Conservation (phyloP, 2,797 vertebrate species). For the Adrianichthys oophorus region DNA sequence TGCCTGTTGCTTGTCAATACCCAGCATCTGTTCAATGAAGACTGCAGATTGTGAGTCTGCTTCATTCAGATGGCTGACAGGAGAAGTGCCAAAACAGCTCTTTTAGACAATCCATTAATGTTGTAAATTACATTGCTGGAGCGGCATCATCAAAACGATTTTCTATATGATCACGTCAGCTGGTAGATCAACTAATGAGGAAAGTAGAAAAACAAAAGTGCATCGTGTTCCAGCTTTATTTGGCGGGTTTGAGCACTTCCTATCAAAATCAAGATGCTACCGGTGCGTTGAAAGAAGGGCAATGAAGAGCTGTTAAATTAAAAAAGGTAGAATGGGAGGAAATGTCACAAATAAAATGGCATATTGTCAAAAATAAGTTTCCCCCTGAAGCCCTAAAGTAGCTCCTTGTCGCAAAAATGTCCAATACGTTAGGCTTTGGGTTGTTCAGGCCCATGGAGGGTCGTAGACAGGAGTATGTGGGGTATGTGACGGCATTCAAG, state of each 20-base stretch:
- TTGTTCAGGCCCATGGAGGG: no score
- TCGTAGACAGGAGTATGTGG: no score
- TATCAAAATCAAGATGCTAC: no score
- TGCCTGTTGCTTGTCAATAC: not conserved
- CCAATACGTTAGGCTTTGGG: no score
- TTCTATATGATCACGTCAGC: not conserved
- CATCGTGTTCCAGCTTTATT: not conserved
- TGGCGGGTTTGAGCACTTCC: not conserved
- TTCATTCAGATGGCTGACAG: not conserved
- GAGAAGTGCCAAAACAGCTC: not conserved
- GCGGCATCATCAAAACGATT: not conserved
- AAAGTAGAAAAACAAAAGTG: not conserved
- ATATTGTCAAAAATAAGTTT: no score
- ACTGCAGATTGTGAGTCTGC: not conserved
- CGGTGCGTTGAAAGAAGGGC: no score
- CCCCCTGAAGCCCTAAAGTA: no score
- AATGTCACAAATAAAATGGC: no score
- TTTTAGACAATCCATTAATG: not conserved
- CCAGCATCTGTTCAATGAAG: not conserved
- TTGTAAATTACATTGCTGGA: not conserved
- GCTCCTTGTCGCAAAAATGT: no score
- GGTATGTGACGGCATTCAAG: no score
- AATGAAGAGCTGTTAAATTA: no score
- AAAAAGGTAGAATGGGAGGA: no score
- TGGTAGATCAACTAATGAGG: not conserved